Conservation (phyloP, 2,888 invertebrate species). For the Epiblema foenella region DNA sequence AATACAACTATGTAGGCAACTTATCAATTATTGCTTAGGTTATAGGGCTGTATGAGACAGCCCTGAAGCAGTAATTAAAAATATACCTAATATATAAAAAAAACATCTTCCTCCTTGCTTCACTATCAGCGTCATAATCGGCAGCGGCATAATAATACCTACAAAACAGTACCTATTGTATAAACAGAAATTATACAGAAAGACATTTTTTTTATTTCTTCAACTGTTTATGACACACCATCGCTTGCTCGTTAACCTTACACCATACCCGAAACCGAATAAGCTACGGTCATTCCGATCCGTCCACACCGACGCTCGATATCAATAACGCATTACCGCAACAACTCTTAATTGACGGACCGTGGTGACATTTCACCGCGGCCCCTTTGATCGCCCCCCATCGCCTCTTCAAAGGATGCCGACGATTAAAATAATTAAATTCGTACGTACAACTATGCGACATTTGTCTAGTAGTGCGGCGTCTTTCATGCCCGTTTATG, state of each 20-base stretch:
- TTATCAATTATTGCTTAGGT: no score
- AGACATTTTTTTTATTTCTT: no score
- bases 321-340: slow-evolving; percentile 75
- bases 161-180: no score
- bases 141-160: no score
- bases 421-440: slow-evolving; percentile 71
- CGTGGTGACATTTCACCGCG: slow-evolving; percentile 82
- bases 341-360: slow-evolving; percentile 78
- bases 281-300: slow-evolving; percentile 63
- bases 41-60: no score
- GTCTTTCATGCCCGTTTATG: slow-evolving; percentile 54
- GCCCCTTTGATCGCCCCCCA: slow-evolving; percentile 73
- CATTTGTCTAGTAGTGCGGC: slow-evolving; percentile 72
- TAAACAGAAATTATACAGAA: no score
- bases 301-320: slow-evolving; percentile 56
- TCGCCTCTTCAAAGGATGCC: slow-evolving; percentile 70
- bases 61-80: no score
- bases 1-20: no score
- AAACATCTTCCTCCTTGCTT: no score
- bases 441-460: slow-evolving; percentile 80
- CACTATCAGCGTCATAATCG: no score
- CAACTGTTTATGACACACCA: background rate
- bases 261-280: slow-evolving; percentile 58
- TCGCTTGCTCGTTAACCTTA: slow-evolving; percentile 49
- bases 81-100: no score